Base-by-base conservation (phyloP, 2,888 invertebrate species). In the Leptinotarsa juncta region DNA sequence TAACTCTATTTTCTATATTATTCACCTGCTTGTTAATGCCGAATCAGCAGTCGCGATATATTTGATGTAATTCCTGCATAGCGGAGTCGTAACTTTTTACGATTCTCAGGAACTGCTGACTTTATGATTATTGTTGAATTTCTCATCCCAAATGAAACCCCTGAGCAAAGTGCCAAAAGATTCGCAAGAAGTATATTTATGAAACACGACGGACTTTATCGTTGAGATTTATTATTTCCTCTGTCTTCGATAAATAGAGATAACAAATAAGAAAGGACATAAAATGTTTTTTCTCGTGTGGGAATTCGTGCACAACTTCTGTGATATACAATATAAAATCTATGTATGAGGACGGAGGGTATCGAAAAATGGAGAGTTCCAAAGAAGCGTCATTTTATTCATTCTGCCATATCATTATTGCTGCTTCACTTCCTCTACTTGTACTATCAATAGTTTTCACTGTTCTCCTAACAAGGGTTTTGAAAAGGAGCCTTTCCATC, bases 111-210 rank as follows among this genome's bases (percentile, higher is more conserved):
- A 16, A 32, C 42, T 32, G 15, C 26, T 16, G 62, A 42, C 7
- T 62, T 62, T 42, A 62, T 62, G 62, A 62, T 62, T 18, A 62
- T 62, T 62, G 62, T 62, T 62, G 62, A 62, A 62, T 62, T 62
- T 23, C 57, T 23, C 23, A 15, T 62, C 16, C 42, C 18, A n/a
- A 42, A 62, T 26, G 42, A 62, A 62, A 62, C 42, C 18, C 62
- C 42, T 12, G 7, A n/a, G 32, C 32, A 32, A 42, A 62, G 62
- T 42, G 42, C 42, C 42, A 42, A 32, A 62, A 62, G 42, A 62
- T 62, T 62, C 42, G 32, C 62, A 14, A 5, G 4, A 42, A 62
- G 42, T 60, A 62, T 32, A 42, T 62, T 62, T 62, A 62, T 32
- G 62, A 32, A 32, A 42, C 62, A 32, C 42, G 42, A 32, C 42